Evolutionary conservation across 2,888 invertebrate species (phyloP).

Genomic region (Melanchra persicariae): DNA sequence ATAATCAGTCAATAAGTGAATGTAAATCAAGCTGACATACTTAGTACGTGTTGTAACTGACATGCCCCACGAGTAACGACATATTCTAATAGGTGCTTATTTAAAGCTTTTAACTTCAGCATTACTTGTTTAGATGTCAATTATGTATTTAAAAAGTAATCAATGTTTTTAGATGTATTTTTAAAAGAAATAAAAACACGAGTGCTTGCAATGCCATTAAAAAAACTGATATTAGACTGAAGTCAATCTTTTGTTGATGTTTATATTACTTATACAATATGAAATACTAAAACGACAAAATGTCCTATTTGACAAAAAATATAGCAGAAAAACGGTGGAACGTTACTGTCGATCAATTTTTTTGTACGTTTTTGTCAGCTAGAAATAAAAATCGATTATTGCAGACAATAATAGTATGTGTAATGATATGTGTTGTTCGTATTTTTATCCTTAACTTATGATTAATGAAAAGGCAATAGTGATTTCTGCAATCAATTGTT

Average conservation of each 20-base stretch:
- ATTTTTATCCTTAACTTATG: conserved; percentile 57
- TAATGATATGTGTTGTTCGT: conserved; percentile 67
- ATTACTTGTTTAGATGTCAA: conserved; percentile 54
- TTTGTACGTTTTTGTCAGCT: conserved; percentile 52
- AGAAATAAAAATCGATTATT: conserved; percentile 65
- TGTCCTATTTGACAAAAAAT: not conserved
- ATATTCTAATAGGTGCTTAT: conserved; percentile 17
- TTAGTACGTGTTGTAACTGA: conserved; percentile 29
- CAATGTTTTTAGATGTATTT: conserved; percentile 11
- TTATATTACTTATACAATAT: conserved; percentile 23
- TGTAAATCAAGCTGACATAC: conserved; percentile 19
- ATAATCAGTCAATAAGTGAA: conserved; percentile 7
- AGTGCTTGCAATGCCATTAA: conserved; percentile 49
- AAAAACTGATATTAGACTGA: conserved; percentile 55
- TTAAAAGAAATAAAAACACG: conserved; percentile 1
- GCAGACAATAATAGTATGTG: conserved; percentile 76
- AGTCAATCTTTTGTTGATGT: conserved; percentile 43
- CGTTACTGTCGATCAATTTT: not conserved
- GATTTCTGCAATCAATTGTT: conserved; percentile 49
- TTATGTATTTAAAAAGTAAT: conserved; percentile 49
- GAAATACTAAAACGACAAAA: not conserved
- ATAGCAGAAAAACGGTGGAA: conserved; percentile 1
- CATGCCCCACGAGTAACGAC: conserved; percentile 18
- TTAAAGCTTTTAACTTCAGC: conserved; percentile 21
- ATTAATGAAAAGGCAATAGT: conserved; percentile 46